Evolutionary conservation across 2,888 invertebrate species (phyloP).

Genomic region (Aspidapion aeneum): DNA sequence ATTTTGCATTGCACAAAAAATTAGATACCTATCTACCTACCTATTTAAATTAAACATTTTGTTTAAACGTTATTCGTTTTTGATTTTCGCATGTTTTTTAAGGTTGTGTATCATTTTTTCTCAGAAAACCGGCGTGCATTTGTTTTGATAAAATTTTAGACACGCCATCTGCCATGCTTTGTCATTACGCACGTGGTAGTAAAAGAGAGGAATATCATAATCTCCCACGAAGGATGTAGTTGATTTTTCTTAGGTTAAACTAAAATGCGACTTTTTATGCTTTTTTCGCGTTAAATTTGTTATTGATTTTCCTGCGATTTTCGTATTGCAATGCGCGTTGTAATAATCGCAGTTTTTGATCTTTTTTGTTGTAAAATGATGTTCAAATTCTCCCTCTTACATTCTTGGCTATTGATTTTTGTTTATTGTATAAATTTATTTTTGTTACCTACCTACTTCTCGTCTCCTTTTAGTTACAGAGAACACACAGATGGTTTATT

Average conservation of each 20-base stretch:
- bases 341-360: slow-evolving; percentile 14
- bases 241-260: slow-evolving; percentile 13
- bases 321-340: slow-evolving; percentile 12
- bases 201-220: slow-evolving; percentile 24
- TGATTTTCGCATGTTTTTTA: slow-evolving; percentile 9
- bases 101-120: slow-evolving; percentile 34
- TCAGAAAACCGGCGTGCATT: slow-evolving; percentile 24
- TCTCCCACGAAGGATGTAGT: slow-evolving; percentile 19
- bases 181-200: slow-evolving; percentile 12
- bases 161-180: slow-evolving; percentile 17
- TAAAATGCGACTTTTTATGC: slow-evolving; percentile 17
- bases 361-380: no score
- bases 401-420: slow-evolving; percentile 17
- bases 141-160: slow-evolving; percentile 27
- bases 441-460: not conserved
- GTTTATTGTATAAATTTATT: slow-evolving; percentile 1
- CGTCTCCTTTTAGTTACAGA: not conserved
- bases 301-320: slow-evolving; percentile 14
- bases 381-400: no score
- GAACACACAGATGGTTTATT: not conserved
- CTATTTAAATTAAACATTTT: not conserved
- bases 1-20: not conserved
- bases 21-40: not conserved
- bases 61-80: not conserved
- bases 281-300: slow-evolving; percentile 16